Base-by-base conservation (phyloP, 2,113 vertebrate species). In the Gymnocephalus cernua region DNA sequence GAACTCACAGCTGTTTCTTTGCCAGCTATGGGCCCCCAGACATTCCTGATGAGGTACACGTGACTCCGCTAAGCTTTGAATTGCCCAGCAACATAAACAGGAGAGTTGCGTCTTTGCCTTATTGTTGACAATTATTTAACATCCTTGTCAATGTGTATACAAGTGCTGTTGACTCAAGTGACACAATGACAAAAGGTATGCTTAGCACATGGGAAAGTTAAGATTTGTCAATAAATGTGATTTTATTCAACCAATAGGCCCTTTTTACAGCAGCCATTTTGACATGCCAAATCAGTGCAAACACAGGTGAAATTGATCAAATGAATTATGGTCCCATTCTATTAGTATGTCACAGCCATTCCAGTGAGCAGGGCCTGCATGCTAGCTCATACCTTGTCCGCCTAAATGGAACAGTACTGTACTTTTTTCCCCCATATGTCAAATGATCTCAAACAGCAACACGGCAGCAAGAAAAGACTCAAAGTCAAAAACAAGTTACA, bases 1-100 rank as follows among this genome's bases (percentile, higher is more conserved):
- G 83, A 72, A 64, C 76, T 70, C 51, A 15, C 54, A 59, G 21
- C 38, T 10, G 38, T 38, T 10, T 78, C 70, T 89, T 86, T 71
- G 25, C 50, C 53, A 45, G 47, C 25, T 44, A 9, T 47, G 74
- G 19, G 19, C 51, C 38, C 15, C 62, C 48, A 27, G 8, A 74
- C 27, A 44, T 77, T 80, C 70, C 10, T 25, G 61, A 19, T 3
- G 10, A 70, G 5, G 29, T 8, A 66, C 79, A 80, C 10, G 61
- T 82, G 79, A 70, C 50, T 61, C 13, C 13, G 2, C 35, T 63
- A 25, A 69, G 51, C 65, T 74, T 76, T 86, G 38, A n/a, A 44
- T 16, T 53, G 63, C 74, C 38, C 56, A 66, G 45, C 21, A 64
- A 56, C 47, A 57, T 35, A 14, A 64, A 77, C 47, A 18, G 51